A percentile compares a stretch with the other conserved stretches of the same genome.
Conservation (phyloP, 2,113 vertebrate species). For the Chamaetylas fuelleborni region DNA sequence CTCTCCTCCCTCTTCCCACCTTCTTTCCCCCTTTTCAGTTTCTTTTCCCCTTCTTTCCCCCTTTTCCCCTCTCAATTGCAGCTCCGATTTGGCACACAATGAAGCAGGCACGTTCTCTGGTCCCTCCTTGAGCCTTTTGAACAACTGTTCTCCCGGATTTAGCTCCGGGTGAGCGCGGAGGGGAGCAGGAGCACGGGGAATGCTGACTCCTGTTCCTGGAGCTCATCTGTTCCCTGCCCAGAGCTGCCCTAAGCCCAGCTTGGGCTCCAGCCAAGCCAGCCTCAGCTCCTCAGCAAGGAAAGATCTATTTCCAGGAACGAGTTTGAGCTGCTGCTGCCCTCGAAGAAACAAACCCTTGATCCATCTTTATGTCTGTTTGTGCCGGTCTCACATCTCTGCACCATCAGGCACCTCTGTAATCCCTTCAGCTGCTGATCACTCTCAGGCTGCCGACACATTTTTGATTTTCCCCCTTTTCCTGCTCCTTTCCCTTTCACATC, state of each 20-base stretch:
- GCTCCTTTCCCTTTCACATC: neutral
- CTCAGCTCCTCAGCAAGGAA: neutral
- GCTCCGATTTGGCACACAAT: neutral
- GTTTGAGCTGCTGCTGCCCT: neutral
- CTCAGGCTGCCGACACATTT: no score
- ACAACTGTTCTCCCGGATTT: neutral
- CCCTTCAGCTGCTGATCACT: neutral
- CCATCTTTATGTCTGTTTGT: neutral
- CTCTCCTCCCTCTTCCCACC: no score
- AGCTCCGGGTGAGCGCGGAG: neutral
- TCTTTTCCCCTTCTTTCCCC: accelerated
- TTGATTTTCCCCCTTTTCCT: neutral
- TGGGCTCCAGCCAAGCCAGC: neutral
- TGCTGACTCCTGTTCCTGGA: neutral
- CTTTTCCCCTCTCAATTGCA: accelerated
- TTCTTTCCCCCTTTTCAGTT: no score
- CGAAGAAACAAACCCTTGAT: neutral
- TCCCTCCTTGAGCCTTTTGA: neutral
- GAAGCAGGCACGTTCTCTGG: neutral
- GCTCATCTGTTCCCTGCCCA: neutral
- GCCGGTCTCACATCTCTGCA: neutral
- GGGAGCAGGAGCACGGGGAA: neutral
- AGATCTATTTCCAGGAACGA: neutral
- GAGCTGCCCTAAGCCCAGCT: neutral
- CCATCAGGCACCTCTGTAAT: neutral